Evolutionary conservation across 1,140 invertebrate genomes (phyloP).

Genomic region (Cephus cinctus): DNA sequence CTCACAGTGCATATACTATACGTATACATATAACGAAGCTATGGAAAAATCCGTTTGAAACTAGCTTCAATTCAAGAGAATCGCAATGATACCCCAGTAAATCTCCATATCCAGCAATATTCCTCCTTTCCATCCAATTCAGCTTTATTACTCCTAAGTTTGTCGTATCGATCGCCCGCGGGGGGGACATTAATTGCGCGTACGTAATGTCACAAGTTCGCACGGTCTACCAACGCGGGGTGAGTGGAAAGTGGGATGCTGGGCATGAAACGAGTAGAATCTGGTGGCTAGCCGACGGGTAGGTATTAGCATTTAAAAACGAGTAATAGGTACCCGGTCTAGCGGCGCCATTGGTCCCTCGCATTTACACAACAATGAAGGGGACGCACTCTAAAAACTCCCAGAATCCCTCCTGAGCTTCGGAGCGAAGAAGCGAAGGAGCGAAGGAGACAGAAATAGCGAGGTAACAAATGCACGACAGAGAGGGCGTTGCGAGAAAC

Average conservation of each 20-base stretch:
- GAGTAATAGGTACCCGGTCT: conserved; percentile 40
- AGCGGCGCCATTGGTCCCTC: conserved; percentile 52
- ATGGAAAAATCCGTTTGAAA: no score
- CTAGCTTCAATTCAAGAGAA: no score
- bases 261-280: conserved; percentile 44
- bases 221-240: no score
- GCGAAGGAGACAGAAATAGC: conserved; percentile 8
- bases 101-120: no score
- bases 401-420: conserved; percentile 45
- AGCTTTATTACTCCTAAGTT: no score
- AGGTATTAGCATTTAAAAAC: conserved; percentile 53
- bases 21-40: no score
- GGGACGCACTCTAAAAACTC: conserved; percentile 51
- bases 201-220: not conserved
- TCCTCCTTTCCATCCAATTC: no score
- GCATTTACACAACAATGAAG: conserved; percentile 56
- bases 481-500: conserved; percentile 24
- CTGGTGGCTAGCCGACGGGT: conserved; percentile 32
- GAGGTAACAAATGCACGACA: conserved; percentile 14
- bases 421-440: conserved; percentile 15
- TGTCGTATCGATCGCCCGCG: no score
- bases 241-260: no score
- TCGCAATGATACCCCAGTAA: no score
- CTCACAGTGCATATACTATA: no score
- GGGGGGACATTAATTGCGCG: not conserved